Evolutionary conservation across 1,140 invertebrate genomes (phyloP), one percentile per base, ranked within the genome.

Genomic region (Argopecten irradians): DNA sequence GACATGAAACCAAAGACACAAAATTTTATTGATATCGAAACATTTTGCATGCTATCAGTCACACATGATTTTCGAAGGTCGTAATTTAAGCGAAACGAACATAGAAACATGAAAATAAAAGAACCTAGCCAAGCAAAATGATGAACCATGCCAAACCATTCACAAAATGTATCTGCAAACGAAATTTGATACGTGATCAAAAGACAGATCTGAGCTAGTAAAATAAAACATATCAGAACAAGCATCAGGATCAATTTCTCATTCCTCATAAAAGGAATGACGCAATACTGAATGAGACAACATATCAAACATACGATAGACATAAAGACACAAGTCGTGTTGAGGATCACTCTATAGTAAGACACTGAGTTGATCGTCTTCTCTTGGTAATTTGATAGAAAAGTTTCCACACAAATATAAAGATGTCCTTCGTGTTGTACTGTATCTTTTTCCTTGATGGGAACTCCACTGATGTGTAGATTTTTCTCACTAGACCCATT

Each of bases 111-210:
- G 5, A 71, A 28, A 22, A 71, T n/a, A n/a, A 28, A 71, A 71
- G 55, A 71, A 71, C n/a, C 55, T 28, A 71, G 55, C 55, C 55
- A 71, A 28, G 55, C 55, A 71, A 71, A 71, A 71, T 71, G 55
- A n/a, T 71, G 55, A 28, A 71, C 28, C n/a, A 71, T 71, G 55
- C 55, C 55, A 71, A 71, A 71, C 55, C 55, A 71, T n/a, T 71
- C 16, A 71, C 55, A 71, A 71, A 71, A 71, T 28, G n/a, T n/a
- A 5, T 28, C 55, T 3, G 22, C 55, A n/a, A 71, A 71, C 28
- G 55, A 71, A 71, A 71, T 28, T 16, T 28, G 55, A n/a, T 71
- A 71, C 22, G 55, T 71, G 28, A 71, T 22, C 5, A 71, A n/a
- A n/a, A 71, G 55, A 71, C 55, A 71, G 1, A 11, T 7, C 28